phyloP scores from a whole-genome alignment of 2,113 vertebrate genomes.

The Rousettus leschenaultii region DNA sequence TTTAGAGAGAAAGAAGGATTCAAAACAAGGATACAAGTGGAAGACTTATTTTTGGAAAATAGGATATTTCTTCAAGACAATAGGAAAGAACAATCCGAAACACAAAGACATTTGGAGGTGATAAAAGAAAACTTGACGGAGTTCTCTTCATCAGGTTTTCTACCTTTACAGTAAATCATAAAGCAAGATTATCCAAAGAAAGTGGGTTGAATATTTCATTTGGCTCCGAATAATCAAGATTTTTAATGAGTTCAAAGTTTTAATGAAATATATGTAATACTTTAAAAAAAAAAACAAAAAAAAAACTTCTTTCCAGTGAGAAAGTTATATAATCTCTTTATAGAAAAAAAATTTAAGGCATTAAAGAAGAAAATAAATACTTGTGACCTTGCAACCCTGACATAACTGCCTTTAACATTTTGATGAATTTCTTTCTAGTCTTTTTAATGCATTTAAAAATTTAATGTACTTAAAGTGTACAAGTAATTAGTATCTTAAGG shows the following conservation, averaged over 20 bases:
- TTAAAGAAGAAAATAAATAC: not conserved
- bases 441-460: not conserved
- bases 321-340: not conserved
- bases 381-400: not conserved
- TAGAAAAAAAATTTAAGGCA: not conserved
- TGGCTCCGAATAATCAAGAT: not conserved
- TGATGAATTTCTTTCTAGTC: not conserved
- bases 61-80: not conserved
- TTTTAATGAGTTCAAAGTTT: not conserved
- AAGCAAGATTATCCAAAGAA: not conserved
- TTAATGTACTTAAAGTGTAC: not conserved
- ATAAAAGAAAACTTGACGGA: not conserved
- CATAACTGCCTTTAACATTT: not conserved
- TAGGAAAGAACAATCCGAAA: not conserved
- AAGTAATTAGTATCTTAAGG: not conserved
- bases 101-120: not conserved
- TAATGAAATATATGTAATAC: not conserved
- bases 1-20: not conserved
- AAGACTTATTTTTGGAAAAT: not conserved
- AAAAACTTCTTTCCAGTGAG: not conserved
- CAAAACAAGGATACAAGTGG: not conserved
- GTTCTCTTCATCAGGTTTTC: not conserved
- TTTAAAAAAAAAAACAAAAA: not conserved
- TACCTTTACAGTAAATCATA: not conserved
- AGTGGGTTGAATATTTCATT: not conserved